Evolutionary conservation across 2,113 vertebrate genomes (phyloP).

Genomic region (Crotophaga sulcirostris): DNA sequence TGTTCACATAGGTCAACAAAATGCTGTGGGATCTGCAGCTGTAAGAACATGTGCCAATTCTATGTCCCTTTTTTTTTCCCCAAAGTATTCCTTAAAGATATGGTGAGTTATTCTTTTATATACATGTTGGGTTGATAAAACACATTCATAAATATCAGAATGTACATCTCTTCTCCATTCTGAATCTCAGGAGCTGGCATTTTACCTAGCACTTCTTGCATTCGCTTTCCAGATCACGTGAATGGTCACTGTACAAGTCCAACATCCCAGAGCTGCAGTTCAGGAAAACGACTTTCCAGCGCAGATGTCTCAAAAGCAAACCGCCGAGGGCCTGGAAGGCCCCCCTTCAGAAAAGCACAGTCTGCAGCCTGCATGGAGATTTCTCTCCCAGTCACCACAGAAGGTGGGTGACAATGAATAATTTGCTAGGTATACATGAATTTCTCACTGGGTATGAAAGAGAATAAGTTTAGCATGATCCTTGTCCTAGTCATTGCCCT

Average conservation of each 20-base stretch:
- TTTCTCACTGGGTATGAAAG: not conserved
- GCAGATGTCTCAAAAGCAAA: constrained; percentile 89
- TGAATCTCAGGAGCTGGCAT: not conserved
- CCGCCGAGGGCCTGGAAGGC: constrained; percentile 91
- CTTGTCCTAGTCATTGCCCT: not conserved
- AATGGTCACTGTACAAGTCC: constrained; percentile 98
- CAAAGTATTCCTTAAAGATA: not conserved
- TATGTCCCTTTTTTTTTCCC: not conserved
- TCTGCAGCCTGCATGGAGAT: constrained; percentile 99
- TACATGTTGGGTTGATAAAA: not conserved
- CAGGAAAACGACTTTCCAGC: constrained; percentile 88
- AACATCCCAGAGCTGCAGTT: constrained; percentile 88
- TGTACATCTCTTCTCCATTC: not conserved
- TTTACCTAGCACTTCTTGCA: constrained; percentile 6
- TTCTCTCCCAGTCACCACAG: constrained; percentile 94
- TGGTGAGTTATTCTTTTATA: not conserved
- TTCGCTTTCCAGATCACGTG: constrained; percentile 91
- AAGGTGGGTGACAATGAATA: constrained; percentile 87
- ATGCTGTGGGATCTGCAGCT: not conserved
- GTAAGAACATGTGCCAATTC: not conserved
- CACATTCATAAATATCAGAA: not conserved
- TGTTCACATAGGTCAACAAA: not conserved
- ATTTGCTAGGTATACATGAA: not conserved
- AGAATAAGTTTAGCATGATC: not conserved
- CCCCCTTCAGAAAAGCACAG: constrained; percentile 98